Conservation (phyloP, 2,888 invertebrate species). For the Ochropleura plecta region DNA sequence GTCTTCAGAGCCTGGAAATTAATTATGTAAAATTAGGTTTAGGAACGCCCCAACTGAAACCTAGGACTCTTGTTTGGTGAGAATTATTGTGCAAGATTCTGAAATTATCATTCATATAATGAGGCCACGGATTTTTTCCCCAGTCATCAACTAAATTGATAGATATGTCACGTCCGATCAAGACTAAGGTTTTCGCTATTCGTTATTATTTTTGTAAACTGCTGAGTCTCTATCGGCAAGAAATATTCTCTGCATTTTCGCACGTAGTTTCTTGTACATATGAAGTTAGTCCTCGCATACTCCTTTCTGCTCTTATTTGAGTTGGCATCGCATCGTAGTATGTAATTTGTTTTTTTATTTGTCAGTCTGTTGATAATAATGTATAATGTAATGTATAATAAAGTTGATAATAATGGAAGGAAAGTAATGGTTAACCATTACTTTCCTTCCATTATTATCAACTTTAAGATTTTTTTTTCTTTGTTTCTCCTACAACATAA, state of each 20-base stretch:
- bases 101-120: slow-evolving; percentile 7
- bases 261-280: slow-evolving; percentile 34
- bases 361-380: too few relatives aligned
- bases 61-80: not conserved
- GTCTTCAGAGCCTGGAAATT: not conserved
- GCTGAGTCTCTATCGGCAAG: slow-evolving; percentile 10
- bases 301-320: not conserved
- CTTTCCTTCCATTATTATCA: not conserved
- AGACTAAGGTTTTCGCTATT: slow-evolving; percentile 5
- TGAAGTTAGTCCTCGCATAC: not conserved
- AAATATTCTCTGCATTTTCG: slow-evolving; percentile 12
- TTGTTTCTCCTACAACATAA: not conserved
- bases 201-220: slow-evolving; percentile 38
- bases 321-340: not conserved
- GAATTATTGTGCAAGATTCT: not conserved
- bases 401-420: too few relatives aligned
- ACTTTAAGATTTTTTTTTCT: not conserved
- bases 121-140: slow-evolving; percentile 6
- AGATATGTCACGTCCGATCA: slow-evolving; percentile 44
- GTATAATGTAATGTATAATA: too few relatives aligned
- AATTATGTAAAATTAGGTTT: not conserved
- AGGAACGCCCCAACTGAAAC: not conserved
- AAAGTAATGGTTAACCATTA: too few relatives aligned
- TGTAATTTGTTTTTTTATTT: not conserved
- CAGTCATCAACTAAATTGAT: slow-evolving; percentile 22